Conservation (phyloP, 2,888 invertebrate genomes). For the Mellilla xanthometata region DNA sequence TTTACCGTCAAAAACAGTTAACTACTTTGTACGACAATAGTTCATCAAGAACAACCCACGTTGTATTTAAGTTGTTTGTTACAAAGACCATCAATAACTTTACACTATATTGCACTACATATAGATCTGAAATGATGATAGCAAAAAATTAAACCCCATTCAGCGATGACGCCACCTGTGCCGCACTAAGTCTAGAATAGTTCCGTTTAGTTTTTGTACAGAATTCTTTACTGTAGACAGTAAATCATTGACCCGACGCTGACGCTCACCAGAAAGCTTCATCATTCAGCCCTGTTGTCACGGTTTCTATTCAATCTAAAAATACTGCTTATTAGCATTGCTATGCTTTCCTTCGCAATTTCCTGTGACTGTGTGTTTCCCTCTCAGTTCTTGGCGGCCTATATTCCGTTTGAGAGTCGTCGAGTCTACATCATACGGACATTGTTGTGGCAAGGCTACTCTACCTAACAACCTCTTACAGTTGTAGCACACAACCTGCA, state of each 20-base stretch:
- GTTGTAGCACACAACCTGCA: background rate
- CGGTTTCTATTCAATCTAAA: conserved; percentile 11
- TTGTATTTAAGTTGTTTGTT: too few species aligned
- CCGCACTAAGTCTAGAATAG: conserved; percentile 41
- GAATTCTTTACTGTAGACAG: conserved; percentile 6
- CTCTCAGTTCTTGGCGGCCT: conserved; percentile 53
- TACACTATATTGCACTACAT: background rate
- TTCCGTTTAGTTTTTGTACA: conserved; percentile 38
- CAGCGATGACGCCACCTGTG: conserved; percentile 48
- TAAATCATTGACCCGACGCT: conserved; percentile 14
- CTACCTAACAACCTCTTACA: background rate
- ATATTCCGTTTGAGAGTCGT: conserved; percentile 61
- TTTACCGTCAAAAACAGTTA: too few species aligned
- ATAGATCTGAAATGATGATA: conserved; percentile 7
- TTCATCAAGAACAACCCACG: too few species aligned
- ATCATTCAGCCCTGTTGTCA: conserved; percentile 12
- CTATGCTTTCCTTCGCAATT: conserved; percentile 52
- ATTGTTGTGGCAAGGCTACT: conserved; percentile 27
- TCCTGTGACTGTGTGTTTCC: conserved; percentile 51
- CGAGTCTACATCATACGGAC: conserved; percentile 36
- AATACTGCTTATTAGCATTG: conserved; percentile 29
- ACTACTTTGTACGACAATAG: too few species aligned
- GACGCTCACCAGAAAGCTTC: conserved; percentile 1
- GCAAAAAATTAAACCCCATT: conserved; percentile 31
- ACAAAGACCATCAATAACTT: too few species aligned